Base-by-base conservation (phyloP, 2,113 vertebrate species). In the Cacatua alba region DNA sequence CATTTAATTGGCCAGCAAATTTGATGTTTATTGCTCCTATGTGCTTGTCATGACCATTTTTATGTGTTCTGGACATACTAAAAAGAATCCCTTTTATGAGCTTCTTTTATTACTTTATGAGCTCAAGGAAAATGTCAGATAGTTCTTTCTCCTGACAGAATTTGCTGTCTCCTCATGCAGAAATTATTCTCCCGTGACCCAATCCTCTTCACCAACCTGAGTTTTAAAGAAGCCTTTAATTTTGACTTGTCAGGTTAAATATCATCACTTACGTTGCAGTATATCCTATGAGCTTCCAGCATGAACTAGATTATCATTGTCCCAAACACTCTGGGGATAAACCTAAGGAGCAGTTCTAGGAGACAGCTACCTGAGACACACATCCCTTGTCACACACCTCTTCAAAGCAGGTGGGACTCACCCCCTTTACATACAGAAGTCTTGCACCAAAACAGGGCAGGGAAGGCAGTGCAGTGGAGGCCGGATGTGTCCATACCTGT, bases 401-500 rank as follows among this genome's bases (percentile, higher is more conserved):
- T 5, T 33, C 63, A 29, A 41, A 8, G 18, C 68, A 44, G 68
- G 35, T 10, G 19, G 60, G 35, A 62, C 69, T 67, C 41, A 5
- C 1, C 17, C 26, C 72, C 68, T 48, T 37, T 13, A 7, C 43
- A 8, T 2, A 21, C 4, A 29, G 7, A 17, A 31, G 26, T 3
- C 33, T 29, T 7, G 39, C n/a, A 35, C 15, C 1, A 52, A 18
- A 35, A 67, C 33, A 18, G 86, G 84, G 60, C 75, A 83, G 23
- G 44, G 88, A 63, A n/a, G 9, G 6, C 26, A 3, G 39, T 1
- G 55, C 72, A n/a, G 12, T 0, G 26, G 41, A 28, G 46, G 59
- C 29, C 0, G 28, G 39, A 33, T 1, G 24, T 28, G 43, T 0
- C 48, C 51, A 0, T 98, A 99, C 99, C 99, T 87, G 98, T 98